A percentile compares a stretch with the other conserved stretches of the same genome.
These are phyloP conservation scores for Galaxias olidus DNA, from an alignment of 2,797 vertebrate genomes.

Conservation along the genomic window DNA sequence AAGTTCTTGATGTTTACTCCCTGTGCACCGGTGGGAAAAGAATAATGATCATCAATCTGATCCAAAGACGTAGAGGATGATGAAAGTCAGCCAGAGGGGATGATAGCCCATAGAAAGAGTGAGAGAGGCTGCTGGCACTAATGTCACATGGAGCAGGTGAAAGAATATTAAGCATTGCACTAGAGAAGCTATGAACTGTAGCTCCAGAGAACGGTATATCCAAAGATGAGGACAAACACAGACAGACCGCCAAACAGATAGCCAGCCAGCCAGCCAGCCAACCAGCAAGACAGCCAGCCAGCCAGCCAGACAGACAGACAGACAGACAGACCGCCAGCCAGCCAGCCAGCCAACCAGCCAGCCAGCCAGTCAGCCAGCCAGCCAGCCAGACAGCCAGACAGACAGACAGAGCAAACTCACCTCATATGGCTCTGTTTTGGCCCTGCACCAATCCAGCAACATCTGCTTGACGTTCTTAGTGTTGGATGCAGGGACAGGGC, in stretches of 20 bases:
- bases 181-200: conserved; percentile 10
- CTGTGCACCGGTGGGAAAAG: conserved; percentile 59
- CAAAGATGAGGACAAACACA: conserved; percentile 23
- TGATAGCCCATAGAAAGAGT: neutral
- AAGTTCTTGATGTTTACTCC: conserved; percentile 95
- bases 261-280: too few relatives aligned
- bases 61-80: neutral
- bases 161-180: too few relatives aligned
- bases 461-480: conserved; percentile 97
- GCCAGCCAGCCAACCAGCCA: too few relatives aligned
- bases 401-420: conserved; percentile 53
- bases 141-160: too few relatives aligned
- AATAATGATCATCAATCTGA: conserved; percentile 5
- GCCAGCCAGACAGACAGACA: conserved; percentile 5
- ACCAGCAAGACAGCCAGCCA: too few relatives aligned
- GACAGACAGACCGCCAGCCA: neutral
- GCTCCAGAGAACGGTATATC: conserved; percentile 34
- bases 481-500: conserved; percentile 81
- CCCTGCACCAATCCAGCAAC: conserved; percentile 97
- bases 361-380: too few relatives aligned
- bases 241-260: conserved; percentile 1
- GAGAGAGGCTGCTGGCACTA: too few relatives aligned
- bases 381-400: conserved; percentile 2
- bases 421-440: conserved; percentile 96
- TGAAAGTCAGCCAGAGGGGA: neutral